Percentiles rank a stretch among this genome's conserved stretches.
phyloP scores from a whole-genome alignment of 1,140 invertebrate species.

The Sycophila sp. region DNA sequence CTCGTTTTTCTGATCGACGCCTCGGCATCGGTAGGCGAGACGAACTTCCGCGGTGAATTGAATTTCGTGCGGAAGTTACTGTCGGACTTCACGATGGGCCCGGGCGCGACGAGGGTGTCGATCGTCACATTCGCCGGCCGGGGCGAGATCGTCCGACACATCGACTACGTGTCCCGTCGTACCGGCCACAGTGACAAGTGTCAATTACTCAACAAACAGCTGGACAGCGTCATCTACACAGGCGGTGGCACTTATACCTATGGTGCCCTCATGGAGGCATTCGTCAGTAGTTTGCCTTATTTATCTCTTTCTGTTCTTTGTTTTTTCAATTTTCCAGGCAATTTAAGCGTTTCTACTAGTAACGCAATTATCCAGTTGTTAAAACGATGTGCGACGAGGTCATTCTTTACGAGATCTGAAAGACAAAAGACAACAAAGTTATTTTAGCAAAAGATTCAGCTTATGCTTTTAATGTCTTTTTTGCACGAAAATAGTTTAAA shows the following conservation, averaged over 20 bases:
- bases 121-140: constrained; percentile 76
- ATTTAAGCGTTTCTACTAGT: too few relatives aligned
- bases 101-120: constrained; percentile 72
- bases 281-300: constrained; percentile 60
- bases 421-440: too few relatives aligned
- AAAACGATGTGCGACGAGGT: too few relatives aligned
- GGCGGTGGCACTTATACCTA: constrained; percentile 78
- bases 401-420: too few relatives aligned
- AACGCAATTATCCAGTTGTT: too few relatives aligned
- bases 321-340: too few relatives aligned
- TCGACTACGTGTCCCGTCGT: constrained; percentile 71
- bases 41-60: constrained; percentile 76
- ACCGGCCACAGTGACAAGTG: constrained; percentile 71
- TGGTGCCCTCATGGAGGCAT: constrained; percentile 74
- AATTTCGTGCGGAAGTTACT: constrained; percentile 78
- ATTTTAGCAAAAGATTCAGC: too few relatives aligned
- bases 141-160: constrained; percentile 59
- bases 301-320: neutral
- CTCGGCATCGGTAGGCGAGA: constrained; percentile 74
- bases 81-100: constrained; percentile 76
- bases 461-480: too few relatives aligned
- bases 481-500: too few relatives aligned
- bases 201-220: constrained; percentile 70
- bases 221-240: constrained; percentile 71
- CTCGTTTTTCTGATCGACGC: constrained; percentile 77